Evolutionary conservation across 1,140 invertebrate genomes (phyloP).

Genomic region (Melitaea cinxia): DNA sequence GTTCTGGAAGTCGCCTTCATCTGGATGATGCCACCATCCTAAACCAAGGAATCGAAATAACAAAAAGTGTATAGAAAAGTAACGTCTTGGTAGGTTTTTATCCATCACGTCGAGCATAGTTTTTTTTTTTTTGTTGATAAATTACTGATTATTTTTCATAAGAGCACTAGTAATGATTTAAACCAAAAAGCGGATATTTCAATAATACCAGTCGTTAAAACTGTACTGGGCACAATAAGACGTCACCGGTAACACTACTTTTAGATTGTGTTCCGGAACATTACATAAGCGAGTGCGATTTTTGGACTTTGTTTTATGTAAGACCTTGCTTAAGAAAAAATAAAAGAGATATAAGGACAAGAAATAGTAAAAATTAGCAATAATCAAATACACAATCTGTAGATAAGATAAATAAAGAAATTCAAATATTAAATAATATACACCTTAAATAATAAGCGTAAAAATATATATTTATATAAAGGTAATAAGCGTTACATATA

Average conservation of each 20-base stretch:
- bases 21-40: conserved; percentile 76
- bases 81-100: conserved; percentile 45
- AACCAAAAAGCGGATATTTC: neutral
- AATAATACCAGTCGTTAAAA: neutral
- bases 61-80: conserved; percentile 61
- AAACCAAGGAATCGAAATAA: conserved; percentile 64
- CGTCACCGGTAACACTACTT: neutral
- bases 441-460: too few relatives aligned
- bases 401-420: too few relatives aligned
- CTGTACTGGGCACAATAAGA: neutral
- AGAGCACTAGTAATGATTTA: neutral
- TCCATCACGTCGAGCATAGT: neutral
- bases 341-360: too few relatives aligned
- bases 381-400: too few relatives aligned
- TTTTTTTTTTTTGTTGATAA: neutral
- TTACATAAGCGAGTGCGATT: neutral
- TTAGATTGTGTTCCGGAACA: neutral
- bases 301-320: too few relatives aligned
- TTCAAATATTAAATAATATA: too few relatives aligned
- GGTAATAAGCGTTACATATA: too few relatives aligned
- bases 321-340: too few relatives aligned
- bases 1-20: conserved; percentile 60
- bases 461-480: too few relatives aligned
- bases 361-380: too few relatives aligned
- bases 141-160: neutral